These are phyloP conservation scores for Momotus momota DNA, from an alignment of 2,797 vertebrate genomes.

Conservation along the genomic window DNA sequence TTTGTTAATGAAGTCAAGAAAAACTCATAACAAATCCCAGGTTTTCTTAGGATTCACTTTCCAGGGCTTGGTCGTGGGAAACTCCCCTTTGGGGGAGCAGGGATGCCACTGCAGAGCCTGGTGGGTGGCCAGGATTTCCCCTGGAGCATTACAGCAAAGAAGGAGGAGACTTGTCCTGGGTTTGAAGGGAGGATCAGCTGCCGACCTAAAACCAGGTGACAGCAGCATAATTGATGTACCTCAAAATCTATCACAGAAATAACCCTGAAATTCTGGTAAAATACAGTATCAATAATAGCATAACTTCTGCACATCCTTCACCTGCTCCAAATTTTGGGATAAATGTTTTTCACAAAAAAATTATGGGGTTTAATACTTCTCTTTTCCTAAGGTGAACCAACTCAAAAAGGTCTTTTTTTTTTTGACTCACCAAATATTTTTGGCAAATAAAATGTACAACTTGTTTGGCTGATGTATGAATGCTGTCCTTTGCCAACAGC, in stretches of 20 bases:
- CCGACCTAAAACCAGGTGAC: background rate
- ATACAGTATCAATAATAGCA: background rate
- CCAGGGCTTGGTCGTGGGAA: background rate
- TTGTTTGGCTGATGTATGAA: background rate
- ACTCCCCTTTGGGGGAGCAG: background rate
- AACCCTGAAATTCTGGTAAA: background rate
- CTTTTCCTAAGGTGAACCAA: background rate
- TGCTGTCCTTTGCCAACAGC: background rate
- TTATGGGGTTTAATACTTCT: background rate
- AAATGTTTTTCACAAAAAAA: background rate
- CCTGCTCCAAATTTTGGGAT: background rate
- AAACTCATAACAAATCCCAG: background rate
- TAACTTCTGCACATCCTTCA: background rate
- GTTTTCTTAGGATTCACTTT: background rate
- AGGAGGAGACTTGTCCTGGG: background rate
- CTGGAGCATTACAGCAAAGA: background rate
- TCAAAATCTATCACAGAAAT: background rate
- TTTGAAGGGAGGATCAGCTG: background rate
- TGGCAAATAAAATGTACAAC: background rate
- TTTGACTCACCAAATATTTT: background rate
- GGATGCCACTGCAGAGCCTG: background rate
- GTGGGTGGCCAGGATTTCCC: background rate
- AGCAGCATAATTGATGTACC: background rate
- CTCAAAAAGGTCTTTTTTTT: background rate
- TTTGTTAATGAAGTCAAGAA: background rate